Conservation (phyloP, 2,113 vertebrate species). For the Brachyistius frenatus region DNA sequence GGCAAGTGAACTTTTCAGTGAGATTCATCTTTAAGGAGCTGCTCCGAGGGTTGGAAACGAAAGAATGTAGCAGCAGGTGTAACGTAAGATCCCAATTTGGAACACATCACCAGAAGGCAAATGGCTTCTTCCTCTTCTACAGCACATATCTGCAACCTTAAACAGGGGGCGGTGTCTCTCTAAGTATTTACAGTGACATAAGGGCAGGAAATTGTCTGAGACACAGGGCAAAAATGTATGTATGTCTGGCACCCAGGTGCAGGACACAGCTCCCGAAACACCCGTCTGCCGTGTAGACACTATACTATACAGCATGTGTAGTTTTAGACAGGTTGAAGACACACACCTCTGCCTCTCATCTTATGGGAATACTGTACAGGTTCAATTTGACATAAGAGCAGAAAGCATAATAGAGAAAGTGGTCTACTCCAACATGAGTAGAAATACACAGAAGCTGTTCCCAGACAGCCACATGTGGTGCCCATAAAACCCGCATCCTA, state of each 20-base stretch:
- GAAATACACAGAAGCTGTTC: constrained; percentile 71
- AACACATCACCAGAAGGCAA: constrained; percentile 68
- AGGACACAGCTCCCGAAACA: constrained; percentile 46
- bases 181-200: constrained; percentile 77
- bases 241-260: constrained; percentile 79
- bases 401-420: constrained; percentile 27
- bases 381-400: constrained; percentile 16
- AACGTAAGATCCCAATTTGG: constrained; percentile 64
- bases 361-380: background rate
- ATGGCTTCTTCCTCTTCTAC: constrained; percentile 58
- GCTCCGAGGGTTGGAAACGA: constrained; percentile 19
- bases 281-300: background rate
- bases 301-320: constrained; percentile 1
- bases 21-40: constrained; percentile 8
- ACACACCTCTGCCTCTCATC: constrained; percentile 43
- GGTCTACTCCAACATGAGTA: constrained; percentile 32
- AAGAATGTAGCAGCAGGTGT: constrained; percentile 80
- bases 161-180: constrained; percentile 69
- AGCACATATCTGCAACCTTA: constrained; percentile 68
- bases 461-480: constrained; percentile 76
- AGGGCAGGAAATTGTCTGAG: constrained; percentile 79
- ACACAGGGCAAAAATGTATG: constrained; percentile 75
- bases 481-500: constrained; percentile 72
- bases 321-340: constrained; percentile 16
- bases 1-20: background rate